phyloP scores from a whole-genome alignment of 2,113 vertebrate genomes.

The Syrmaticus mikado region DNA sequence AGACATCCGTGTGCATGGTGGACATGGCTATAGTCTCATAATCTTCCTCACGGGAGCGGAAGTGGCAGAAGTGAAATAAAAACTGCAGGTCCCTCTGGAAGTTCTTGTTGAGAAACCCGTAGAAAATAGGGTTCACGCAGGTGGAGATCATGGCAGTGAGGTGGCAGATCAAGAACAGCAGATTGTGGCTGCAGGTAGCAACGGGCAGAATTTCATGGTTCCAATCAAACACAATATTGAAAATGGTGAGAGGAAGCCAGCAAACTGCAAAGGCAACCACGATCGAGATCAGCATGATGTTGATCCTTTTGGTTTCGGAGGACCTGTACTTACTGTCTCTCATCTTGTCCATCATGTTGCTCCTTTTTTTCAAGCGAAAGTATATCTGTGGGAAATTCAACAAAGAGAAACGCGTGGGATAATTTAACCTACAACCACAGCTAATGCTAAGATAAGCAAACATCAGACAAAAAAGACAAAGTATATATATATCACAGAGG shows the following conservation, averaged over 20 bases:
- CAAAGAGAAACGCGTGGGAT: constrained; percentile 1
- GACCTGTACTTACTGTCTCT: constrained; percentile 87
- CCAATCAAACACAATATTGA: constrained; percentile 89
- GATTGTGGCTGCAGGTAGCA: constrained; percentile 85
- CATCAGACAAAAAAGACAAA: not conserved
- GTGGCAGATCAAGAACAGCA: constrained; percentile 88
- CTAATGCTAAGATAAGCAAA: not conserved
- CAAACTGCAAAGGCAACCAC: constrained; percentile 88
- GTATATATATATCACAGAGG: not conserved
- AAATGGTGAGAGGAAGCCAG: constrained; percentile 91
- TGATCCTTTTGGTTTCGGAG: constrained; percentile 86
- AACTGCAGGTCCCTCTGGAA: constrained; percentile 89
- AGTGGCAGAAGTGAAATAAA: constrained; percentile 86
- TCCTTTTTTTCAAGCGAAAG: constrained; percentile 84
- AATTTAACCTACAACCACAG: not conserved
- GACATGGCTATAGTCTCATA: constrained; percentile 92
- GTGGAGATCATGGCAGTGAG: constrained; percentile 90
- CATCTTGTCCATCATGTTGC: constrained; percentile 88
- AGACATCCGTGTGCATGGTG: constrained; percentile 89
- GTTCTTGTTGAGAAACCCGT: constrained; percentile 91
- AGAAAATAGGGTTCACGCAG: constrained; percentile 90
- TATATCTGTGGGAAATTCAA: constrained; percentile 82
- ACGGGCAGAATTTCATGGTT: constrained; percentile 83
- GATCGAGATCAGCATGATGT: constrained; percentile 88
- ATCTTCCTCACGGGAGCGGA: constrained; percentile 84